Percentiles rank a stretch among this genome's conserved stretches.
Conservation (phyloP, 1,140 invertebrate genomes). For the Contarinia nasturtii region DNA sequence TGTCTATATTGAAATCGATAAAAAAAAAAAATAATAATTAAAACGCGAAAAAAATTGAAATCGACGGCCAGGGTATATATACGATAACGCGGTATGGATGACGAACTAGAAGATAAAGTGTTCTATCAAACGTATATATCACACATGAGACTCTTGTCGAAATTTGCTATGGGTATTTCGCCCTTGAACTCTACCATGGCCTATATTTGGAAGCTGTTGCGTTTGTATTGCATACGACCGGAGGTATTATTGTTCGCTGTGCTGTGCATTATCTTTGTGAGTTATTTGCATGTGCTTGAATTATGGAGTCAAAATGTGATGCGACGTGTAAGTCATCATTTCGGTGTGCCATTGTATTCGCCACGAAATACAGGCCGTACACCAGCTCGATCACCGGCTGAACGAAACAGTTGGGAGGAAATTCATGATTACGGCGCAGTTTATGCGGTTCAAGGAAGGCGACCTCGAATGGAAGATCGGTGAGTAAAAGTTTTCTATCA, state of each 20-base stretch:
- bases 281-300: conserved; percentile 61
- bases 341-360: conserved; percentile 30
- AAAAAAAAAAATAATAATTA: too few species aligned
- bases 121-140: conserved; percentile 66
- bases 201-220: conserved; percentile 53
- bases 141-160: conserved; percentile 63
- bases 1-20: too few species aligned
- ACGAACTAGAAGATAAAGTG: conserved; percentile 70
- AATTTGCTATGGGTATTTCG: conserved; percentile 51
- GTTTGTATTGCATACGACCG: conserved; percentile 52
- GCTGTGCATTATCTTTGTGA: conserved; percentile 42
- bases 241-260: conserved; percentile 49
- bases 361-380: conserved; percentile 26
- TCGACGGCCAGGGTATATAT: too few species aligned
- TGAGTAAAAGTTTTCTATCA: conserved; percentile 19
- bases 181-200: conserved; percentile 32
- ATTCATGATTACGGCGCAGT: conserved; percentile 53
- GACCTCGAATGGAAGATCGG: conserved; percentile 84
- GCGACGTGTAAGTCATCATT: conserved; percentile 46
- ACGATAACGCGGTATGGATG: conserved; percentile 43
- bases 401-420: conserved; percentile 56
- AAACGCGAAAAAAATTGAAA: too few species aligned
- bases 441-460: conserved; percentile 73
- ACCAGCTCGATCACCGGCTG: conserved; percentile 24
- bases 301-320: conserved; percentile 55